A percentile compares a stretch with the other conserved stretches of the same genome.
phyloP scores from a whole-genome alignment of 1,140 invertebrate species.

The Heterodera schachtii region DNA sequence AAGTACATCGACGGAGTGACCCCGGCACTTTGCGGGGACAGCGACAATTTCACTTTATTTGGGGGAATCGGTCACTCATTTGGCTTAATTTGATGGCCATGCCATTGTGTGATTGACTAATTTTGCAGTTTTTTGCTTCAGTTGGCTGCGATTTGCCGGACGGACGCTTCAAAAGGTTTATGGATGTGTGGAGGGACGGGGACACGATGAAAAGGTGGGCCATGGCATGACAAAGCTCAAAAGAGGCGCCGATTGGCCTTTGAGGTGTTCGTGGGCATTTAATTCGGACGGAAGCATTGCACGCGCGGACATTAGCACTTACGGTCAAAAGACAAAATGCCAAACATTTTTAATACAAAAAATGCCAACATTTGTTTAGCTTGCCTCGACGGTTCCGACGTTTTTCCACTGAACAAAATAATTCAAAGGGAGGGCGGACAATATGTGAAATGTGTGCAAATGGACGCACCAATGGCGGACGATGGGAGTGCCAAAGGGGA shows the following conservation, averaged over 20 bases:
- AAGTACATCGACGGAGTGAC: slow-evolving; percentile 38
- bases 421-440: slow-evolving; percentile 32
- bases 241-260: slow-evolving; percentile 3
- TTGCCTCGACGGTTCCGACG: slow-evolving; percentile 34
- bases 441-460: slow-evolving; percentile 37
- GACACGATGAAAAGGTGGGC: slow-evolving; percentile 32
- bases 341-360: neutral
- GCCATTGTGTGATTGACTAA: slow-evolving; percentile 1
- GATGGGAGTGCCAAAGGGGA: neutral
- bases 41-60: slow-evolving; percentile 41
- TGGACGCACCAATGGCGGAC: neutral
- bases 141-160: slow-evolving; percentile 44
- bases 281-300: slow-evolving; percentile 36
- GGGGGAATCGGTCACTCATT: slow-evolving; percentile 29
- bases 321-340: slow-evolving; percentile 18
- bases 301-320: slow-evolving; percentile 24
- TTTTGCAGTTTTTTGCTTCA: neutral
- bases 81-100: too few species aligned
- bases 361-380: slow-evolving; percentile 33
- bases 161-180: slow-evolving; percentile 42
- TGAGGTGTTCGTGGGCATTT: slow-evolving; percentile 32
- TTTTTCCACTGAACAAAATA: slow-evolving; percentile 41
- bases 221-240: neutral
- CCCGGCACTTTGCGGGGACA: slow-evolving; percentile 49
- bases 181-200: slow-evolving; percentile 39